Percentiles rank a stretch among this genome's conserved stretches.
Evolutionary conservation across 1,140 invertebrate species (phyloP).

Genomic region (Saxidomus purpurata): DNA sequence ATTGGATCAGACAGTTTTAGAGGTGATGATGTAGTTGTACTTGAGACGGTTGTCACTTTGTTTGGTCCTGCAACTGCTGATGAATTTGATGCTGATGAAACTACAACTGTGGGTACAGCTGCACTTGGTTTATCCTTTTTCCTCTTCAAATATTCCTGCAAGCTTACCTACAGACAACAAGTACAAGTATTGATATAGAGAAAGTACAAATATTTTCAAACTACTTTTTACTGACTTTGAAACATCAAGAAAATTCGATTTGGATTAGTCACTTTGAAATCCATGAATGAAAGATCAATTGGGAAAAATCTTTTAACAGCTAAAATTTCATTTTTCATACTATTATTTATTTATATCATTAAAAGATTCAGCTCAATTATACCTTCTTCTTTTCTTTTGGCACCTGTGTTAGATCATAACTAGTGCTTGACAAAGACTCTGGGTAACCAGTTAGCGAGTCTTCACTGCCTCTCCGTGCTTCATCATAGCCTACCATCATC

Average conservation of each 20-base stretch:
- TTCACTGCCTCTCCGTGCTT: conserved; percentile 29
- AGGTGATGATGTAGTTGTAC: conserved; percentile 52
- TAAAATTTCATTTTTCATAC: too few species aligned
- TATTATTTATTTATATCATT: too few species aligned
- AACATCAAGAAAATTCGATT: too few species aligned
- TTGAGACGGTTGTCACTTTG: conserved; percentile 28
- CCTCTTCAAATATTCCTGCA: conserved; percentile 62
- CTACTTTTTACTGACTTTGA: too few species aligned
- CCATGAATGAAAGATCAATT: too few species aligned
- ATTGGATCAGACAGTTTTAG: conserved; percentile 56
- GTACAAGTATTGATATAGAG: background rate
- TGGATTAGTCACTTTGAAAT: too few species aligned
- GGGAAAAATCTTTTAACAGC: too few species aligned
- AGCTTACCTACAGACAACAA: conserved; percentile 53
- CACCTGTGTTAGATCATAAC: background rate
- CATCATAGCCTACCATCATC: background rate
- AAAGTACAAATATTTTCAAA: too few species aligned
- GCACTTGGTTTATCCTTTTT: conserved; percentile 55
- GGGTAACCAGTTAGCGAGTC: conserved; percentile 46
- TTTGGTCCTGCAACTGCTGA: conserved; percentile 8
- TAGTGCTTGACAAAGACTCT: conserved; percentile 34
- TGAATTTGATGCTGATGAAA: conserved; percentile 7
- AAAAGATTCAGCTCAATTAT: too few species aligned
- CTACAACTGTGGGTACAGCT: background rate
- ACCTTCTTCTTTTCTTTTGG: conserved; percentile 62